A percentile compares a stretch with the other conserved stretches of the same genome.
Conservation (phyloP, 2,113 vertebrate genomes). For the human (Homo sapiens) region DNA sequence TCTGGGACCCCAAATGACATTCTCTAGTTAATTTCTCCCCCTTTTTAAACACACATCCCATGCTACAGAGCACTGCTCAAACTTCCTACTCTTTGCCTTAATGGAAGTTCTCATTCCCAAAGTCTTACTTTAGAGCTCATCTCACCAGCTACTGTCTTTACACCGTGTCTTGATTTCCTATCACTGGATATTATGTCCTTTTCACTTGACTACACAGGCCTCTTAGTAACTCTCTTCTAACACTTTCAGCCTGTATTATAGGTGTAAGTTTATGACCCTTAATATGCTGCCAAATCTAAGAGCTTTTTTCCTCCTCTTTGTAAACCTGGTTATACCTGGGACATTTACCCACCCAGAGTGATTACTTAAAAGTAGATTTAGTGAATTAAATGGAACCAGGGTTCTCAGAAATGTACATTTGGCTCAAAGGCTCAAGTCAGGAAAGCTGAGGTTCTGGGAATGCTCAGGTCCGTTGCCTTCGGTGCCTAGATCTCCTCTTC, state of each 20-base stretch:
- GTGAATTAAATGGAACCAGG: background rate
- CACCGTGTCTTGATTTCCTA: too few species aligned
- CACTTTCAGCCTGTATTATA: accelerated
- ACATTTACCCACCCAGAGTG: background rate
- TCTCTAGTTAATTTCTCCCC: too few species aligned
- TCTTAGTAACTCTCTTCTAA: background rate
- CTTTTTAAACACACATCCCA: background rate
- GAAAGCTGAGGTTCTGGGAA: background rate
- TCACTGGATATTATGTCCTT: accelerated
- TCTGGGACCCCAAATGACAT: too few species aligned
- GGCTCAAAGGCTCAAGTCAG: background rate
- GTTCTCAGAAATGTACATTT: background rate
- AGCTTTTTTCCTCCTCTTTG: background rate
- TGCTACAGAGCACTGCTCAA: too few species aligned
- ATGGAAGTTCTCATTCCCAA: background rate
- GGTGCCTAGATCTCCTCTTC: too few species aligned
- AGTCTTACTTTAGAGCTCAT: background rate
- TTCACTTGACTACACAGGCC: background rate
- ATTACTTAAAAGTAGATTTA: background rate
- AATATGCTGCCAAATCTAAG: background rate
- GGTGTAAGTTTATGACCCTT: background rate
- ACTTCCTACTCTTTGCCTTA: background rate
- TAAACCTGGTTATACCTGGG: background rate
- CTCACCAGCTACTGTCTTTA: background rate
- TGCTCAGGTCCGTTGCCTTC: accelerated